Evolutionary conservation across 1,140 invertebrate species (phyloP).

Genomic region (Tribolium castaneum): DNA sequence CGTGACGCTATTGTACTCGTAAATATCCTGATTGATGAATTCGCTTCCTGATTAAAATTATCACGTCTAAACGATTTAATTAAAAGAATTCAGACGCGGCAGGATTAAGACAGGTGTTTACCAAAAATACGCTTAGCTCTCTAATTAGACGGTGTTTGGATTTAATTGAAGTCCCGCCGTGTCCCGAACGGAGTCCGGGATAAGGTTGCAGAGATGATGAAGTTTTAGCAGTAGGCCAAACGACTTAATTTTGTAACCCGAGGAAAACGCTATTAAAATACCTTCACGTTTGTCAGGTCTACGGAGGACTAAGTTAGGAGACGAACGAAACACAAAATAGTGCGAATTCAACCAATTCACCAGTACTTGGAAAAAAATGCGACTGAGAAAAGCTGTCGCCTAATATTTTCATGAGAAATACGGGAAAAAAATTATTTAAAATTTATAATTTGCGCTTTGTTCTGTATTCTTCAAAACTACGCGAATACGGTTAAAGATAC

Average conservation of each 20-base stretch:
- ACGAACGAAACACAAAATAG: too few species aligned
- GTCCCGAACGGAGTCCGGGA: not conserved
- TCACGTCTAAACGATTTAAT: not conserved
- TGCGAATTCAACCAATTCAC: too few species aligned
- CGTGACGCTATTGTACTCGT: not conserved
- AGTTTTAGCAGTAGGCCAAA: not conserved
- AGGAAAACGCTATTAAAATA: too few species aligned
- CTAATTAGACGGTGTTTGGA: conserved; percentile 17
- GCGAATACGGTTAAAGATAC: too few species aligned
- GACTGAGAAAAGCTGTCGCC: too few species aligned
- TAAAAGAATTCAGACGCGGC: not conserved
- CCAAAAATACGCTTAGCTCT: not conserved
- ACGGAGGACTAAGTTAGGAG: too few species aligned
- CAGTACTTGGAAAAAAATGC: too few species aligned
- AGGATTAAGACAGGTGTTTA: conserved; percentile 8
- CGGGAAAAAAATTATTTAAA: too few species aligned
- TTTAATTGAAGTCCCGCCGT: conserved; percentile 3
- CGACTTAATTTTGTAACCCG: conserved; percentile 1
- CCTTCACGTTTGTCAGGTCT: too few species aligned
- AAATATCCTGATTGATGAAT: conserved; percentile 3
- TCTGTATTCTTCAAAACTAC: too few species aligned
- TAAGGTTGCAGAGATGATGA: conserved; percentile 11
- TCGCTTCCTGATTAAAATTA: not conserved
- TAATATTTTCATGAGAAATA: too few species aligned
- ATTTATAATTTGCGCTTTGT: too few species aligned